Conservation (phyloP, 2,797 vertebrate genomes). For the Coracias cyanogaster region DNA sequence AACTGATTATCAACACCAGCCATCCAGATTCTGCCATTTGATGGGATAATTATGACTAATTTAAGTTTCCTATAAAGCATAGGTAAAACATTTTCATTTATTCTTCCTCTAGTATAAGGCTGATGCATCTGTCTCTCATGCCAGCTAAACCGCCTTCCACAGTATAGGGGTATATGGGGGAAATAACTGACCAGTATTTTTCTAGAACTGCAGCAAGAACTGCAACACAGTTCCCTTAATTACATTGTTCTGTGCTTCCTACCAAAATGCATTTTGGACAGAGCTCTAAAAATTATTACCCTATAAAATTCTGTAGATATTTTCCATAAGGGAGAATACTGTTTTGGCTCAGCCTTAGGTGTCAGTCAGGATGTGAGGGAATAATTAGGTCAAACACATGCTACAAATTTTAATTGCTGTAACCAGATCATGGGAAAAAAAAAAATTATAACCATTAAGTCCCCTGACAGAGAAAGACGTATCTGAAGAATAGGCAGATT, state of each 20-base stretch:
- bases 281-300: not conserved
- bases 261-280: not conserved
- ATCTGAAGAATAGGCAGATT: not conserved
- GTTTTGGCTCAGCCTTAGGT: not conserved
- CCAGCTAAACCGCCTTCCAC: not conserved
- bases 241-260: not conserved
- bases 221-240: not conserved
- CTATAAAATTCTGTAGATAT: not conserved
- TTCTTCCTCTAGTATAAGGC: not conserved
- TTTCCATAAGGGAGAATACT: not conserved
- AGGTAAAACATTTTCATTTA: not conserved
- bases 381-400: not conserved
- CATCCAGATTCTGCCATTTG: not conserved
- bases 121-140: not conserved
- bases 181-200: not conserved
- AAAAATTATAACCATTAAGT: not conserved
- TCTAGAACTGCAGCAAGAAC: not conserved
- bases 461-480: not conserved
- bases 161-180: accelerated
- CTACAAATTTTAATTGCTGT: conserved; percentile 54
- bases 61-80: not conserved
- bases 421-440: not conserved
- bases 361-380: not conserved
- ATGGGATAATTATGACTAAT: not conserved
- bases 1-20: not conserved